These are phyloP conservation scores for Petrocephalus sullivani DNA, from an alignment of 2,797 vertebrate species.

Conservation along the genomic window DNA sequence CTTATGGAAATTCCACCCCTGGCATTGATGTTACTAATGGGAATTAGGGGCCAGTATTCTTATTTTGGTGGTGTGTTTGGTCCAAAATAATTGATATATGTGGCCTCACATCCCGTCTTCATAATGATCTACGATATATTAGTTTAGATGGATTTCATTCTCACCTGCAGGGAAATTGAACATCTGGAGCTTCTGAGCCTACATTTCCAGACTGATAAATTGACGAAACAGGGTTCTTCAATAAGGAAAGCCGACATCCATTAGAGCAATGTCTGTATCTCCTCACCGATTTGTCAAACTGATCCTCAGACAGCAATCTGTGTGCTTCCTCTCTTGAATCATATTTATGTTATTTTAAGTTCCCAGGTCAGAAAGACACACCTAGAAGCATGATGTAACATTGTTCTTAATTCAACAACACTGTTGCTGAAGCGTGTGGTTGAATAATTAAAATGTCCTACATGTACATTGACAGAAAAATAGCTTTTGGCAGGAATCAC, in stretches of 20 bases:
- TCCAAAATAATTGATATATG: background rate
- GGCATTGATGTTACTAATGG: background rate
- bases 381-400: background rate
- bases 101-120: background rate
- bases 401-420: conserved; percentile 46
- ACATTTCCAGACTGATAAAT: background rate
- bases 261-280: background rate
- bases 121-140: background rate
- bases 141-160: background rate
- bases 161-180: background rate
- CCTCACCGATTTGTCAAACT: background rate
- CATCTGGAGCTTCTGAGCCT: background rate
- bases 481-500: background rate
- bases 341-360: conserved; percentile 9
- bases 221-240: background rate
- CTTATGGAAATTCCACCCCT: too few relatives aligned
- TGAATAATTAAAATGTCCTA: conserved; percentile 60
- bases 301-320: background rate
- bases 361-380: background rate
- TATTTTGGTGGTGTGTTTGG: background rate
- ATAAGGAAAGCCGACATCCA: background rate
- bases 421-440: conserved; percentile 45
- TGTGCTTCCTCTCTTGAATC: background rate
- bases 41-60: background rate
- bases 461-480: conserved; percentile 46